Evolutionary conservation across 2,797 vertebrate species (phyloP).

Genomic region (Gobio occitaniae): DNA sequence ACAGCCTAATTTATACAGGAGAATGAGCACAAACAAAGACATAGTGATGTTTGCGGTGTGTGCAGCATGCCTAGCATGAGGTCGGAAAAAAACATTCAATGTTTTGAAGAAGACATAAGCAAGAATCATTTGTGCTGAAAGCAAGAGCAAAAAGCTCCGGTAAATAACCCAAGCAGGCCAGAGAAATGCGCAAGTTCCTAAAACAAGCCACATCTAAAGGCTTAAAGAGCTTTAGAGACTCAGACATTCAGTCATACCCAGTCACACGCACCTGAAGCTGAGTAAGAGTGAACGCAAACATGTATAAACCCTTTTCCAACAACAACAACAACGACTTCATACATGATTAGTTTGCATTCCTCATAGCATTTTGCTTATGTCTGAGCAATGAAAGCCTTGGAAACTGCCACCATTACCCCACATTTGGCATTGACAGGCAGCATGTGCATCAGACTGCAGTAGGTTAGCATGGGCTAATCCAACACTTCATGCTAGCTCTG

Average conservation of each 20-base stretch:
- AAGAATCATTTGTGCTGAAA: constrained; percentile 38
- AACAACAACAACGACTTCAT: constrained; percentile 37
- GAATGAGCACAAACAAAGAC: neutral
- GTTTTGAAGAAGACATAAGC: constrained; percentile 14
- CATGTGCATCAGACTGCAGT: constrained; percentile 61
- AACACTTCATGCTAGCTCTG: constrained; percentile 80
- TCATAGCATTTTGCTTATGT: constrained; percentile 38
- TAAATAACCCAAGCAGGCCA: constrained; percentile 41
- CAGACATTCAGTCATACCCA: constrained; percentile 14
- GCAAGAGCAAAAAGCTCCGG: constrained; percentile 3
- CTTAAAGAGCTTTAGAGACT: constrained; percentile 5
- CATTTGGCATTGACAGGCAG: constrained; percentile 60
- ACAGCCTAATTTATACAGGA: neutral
- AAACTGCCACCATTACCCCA: constrained; percentile 34
- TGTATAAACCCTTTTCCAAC: constrained; percentile 39
- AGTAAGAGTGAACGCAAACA: constrained; percentile 19
- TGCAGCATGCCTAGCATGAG: constrained; percentile 32
- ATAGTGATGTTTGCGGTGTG: neutral
- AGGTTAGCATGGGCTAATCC: constrained; percentile 51
- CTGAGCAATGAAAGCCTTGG: constrained; percentile 38
- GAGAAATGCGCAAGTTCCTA: constrained; percentile 13
- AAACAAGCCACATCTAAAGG: constrained; percentile 37
- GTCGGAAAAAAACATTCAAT: neutral
- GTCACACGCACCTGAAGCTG: constrained; percentile 20
- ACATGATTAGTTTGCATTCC: constrained; percentile 45